A percentile compares a stretch with the other conserved stretches of the same genome.
Conservation (phyloP, 2,113 vertebrate genomes). For the Malurus cyaneus region DNA sequence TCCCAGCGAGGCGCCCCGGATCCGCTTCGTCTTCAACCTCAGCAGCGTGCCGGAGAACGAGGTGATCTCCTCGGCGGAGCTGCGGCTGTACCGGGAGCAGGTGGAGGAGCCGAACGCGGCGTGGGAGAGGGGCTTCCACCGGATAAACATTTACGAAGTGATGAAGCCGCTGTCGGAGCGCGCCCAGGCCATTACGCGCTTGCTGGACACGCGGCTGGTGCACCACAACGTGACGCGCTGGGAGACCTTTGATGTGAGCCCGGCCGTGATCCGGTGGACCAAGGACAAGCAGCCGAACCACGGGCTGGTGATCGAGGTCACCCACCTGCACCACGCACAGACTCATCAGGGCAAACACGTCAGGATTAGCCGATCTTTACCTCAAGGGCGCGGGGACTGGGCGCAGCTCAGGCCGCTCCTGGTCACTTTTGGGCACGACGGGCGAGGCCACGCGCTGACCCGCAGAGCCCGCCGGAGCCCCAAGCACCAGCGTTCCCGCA, state of each 20-base stretch:
- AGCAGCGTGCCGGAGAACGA: conserved; percentile 95
- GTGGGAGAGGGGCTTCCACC: conserved; percentile 81
- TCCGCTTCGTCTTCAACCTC: conserved; percentile 96
- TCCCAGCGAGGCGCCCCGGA: conserved; percentile 63
- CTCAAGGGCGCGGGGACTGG: conserved; percentile 87
- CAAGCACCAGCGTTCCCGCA: conserved; percentile 84
- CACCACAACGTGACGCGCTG: conserved; percentile 89
- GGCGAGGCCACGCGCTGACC: conserved; percentile 89
- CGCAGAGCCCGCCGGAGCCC: conserved; percentile 87
- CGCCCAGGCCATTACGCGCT: conserved; percentile 89
- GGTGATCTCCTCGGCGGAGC: conserved; percentile 93
- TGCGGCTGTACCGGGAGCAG: conserved; percentile 91
- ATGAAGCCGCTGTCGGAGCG: conserved; percentile 82
- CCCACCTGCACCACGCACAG: conserved; percentile 82
- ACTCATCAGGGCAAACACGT: conserved; percentile 88
- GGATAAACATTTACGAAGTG: conserved; percentile 97
- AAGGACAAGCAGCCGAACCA: conserved; percentile 89
- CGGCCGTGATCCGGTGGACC: conserved; percentile 94
- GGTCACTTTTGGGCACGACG: conserved; percentile 96
- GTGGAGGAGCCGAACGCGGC: conserved; percentile 72
- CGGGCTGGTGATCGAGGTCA: conserved; percentile 91
- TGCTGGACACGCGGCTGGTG: conserved; percentile 95
- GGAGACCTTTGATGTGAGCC: conserved; percentile 98
- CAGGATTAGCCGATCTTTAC: conserved; percentile 92
- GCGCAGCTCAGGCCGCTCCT: conserved; percentile 92